Evolutionary conservation across 2,113 vertebrate genomes (phyloP), one percentile per base, ranked within the genome.

Genomic region (Macaca mulatta): DNA sequence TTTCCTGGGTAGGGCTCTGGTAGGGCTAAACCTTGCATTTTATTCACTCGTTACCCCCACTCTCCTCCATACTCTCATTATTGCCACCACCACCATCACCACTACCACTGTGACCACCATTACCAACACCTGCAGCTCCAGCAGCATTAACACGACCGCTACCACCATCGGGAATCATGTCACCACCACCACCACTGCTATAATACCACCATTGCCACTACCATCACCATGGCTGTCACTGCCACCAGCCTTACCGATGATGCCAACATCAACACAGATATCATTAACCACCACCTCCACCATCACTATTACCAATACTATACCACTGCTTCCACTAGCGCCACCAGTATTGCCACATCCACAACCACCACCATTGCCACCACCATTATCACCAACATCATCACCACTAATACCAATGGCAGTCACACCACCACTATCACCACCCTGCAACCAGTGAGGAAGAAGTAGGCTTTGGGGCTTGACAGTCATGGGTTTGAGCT

Each of bases 371-470:
- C 25, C n/a, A 30, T 11, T 10, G 10, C 50, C 17, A 45, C 55
- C 22, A 52, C 27, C 35, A 38, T 7, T 17, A 0, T 18, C 0
- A 35, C 27, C 27, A 40, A 17, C 55, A 45, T 10, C n/a, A 38
- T 0, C n/a, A 10, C 9, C 40, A 9, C 59, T 6, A 40, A 61
- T 12, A 61, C 40, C 20, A 27, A 12, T 0, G 6, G 35, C 13
- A n/a, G 7, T 11, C 6, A 6, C 52, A 35, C 25, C 35, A 18
- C 23, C 40, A 4, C 23, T 25, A 3, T 0, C 0, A 20, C 35
- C 35, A 4, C 43, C 72, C 3, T 0, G 23, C 13, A 55, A 43
- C 61, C 77, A 17, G 6, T 0, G 40, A 69, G 61, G 48, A 40
- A 48, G 69, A 0, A 1, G 40, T 1, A 17, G 72, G 12, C 43